Percentiles rank a stretch among this genome's conserved stretches.
These are phyloP conservation scores for Mythimna pallens DNA, from an alignment of 2,888 invertebrate genomes.

Conservation along the genomic window DNA sequence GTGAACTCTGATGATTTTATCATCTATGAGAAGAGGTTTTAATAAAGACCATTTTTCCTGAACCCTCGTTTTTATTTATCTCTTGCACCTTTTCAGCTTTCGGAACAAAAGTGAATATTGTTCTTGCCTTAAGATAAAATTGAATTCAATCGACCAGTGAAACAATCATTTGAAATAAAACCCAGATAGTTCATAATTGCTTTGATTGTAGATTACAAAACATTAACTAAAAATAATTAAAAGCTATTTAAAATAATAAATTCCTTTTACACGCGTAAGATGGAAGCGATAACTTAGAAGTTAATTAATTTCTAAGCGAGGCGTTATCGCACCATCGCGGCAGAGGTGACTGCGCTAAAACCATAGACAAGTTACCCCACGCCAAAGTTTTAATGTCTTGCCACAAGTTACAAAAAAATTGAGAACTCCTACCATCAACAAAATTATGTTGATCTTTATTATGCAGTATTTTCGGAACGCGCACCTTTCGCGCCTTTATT, in stretches of 20 bases:
- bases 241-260: slow-evolving; percentile 44
- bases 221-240: slow-evolving; percentile 24
- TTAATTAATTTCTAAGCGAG: slow-evolving; percentile 55
- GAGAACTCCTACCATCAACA: slow-evolving; percentile 72
- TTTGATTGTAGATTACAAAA: slow-evolving; percentile 8
- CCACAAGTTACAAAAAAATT: slow-evolving; percentile 62
- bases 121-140: not conserved
- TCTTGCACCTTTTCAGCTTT: not conserved
- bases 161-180: not conserved
- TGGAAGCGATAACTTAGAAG: slow-evolving; percentile 43
- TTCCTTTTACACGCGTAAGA: slow-evolving; percentile 37
- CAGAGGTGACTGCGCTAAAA: slow-evolving; percentile 59
- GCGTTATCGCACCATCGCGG: slow-evolving; percentile 44
- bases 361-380: slow-evolving; percentile 46
- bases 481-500: slow-evolving; percentile 73
- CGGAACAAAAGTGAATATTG: not conserved
- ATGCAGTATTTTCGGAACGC: slow-evolving; percentile 66
- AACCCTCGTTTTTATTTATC: slow-evolving; percentile 67
- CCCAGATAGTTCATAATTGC: not conserved
- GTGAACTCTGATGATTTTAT: slow-evolving; percentile 77
- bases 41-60: slow-evolving; percentile 87
- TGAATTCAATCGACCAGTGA: too few species aligned
- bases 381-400: slow-evolving; percentile 70
- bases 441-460: slow-evolving; percentile 78
- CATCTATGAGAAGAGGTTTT: slow-evolving; percentile 79